Conservation (phyloP, 2,888 invertebrate genomes). For the Hydraecia micacea region DNA sequence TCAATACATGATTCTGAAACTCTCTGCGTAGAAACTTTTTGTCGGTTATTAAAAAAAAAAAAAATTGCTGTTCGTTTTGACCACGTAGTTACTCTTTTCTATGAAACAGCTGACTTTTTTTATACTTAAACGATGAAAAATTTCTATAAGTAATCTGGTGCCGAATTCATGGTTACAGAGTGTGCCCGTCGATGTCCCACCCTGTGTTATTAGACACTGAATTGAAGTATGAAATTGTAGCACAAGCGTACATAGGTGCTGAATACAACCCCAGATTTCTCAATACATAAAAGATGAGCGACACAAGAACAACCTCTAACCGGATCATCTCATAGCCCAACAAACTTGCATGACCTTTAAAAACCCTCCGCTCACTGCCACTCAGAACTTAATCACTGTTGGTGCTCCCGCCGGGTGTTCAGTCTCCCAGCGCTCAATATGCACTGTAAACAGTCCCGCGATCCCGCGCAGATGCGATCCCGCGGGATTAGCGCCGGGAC, state of each 20-base stretch:
- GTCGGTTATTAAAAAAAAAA: neutral
- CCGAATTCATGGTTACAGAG: too few species aligned
- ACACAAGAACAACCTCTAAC: slow-evolving; percentile 16
- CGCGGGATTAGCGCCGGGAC: slow-evolving; percentile 66
- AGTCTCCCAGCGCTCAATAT: slow-evolving; percentile 67
- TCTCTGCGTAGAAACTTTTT: neutral
- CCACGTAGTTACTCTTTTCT: neutral
- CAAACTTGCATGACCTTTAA: slow-evolving; percentile 46
- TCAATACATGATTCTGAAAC: neutral
- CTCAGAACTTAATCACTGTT: slow-evolving; percentile 59
- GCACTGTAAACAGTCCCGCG: slow-evolving; percentile 63
- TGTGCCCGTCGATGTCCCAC: too few species aligned
- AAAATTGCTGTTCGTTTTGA: neutral
- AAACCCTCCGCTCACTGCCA: slow-evolving; percentile 31
- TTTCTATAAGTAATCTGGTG: neutral
- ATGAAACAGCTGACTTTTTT: neutral
- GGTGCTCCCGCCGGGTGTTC: slow-evolving; percentile 58
- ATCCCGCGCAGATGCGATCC: slow-evolving; percentile 61
- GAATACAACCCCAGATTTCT: neutral
- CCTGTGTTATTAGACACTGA: neutral
- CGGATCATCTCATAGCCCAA: slow-evolving; percentile 28
- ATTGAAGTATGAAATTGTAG: too few species aligned
- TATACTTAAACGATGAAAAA: neutral
- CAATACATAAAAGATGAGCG: slow-evolving; percentile 35
- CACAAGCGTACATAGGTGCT: neutral